Base-by-base conservation (phyloP, 2,888 invertebrate species). In the Cetonia aurata region DNA sequence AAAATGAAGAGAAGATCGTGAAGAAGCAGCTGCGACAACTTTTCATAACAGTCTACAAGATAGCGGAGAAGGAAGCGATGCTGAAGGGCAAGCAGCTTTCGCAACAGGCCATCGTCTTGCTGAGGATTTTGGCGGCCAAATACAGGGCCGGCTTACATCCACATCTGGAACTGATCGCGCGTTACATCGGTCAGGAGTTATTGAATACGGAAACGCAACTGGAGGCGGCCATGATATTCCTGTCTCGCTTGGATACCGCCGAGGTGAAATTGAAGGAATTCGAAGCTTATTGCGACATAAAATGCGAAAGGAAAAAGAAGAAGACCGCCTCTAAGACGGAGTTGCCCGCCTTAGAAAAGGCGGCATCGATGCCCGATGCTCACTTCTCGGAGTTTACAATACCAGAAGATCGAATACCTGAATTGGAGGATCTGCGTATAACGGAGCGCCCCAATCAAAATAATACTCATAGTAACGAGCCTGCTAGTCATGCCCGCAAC, bases 191-290 rank as follows among this genome's bases (percentile, higher is more conserved):
- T 0, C 79, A 78, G 72, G 75, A 77, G 31, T 67, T 79, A 37
- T 67, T 81, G 9, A 67, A 72, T 12, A 76, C 74, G 6, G 75
- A 77, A 60, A 73, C 77, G 4, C 80, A 80, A 72, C 70, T 81
- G 17, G 81, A 81, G 78, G 80, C 79, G 60, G 79, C 80, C 3
- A 77, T 80, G 77, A 78, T 79, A 57, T 80, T 78, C 73, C 72
- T 80, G 57, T 78, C 79, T 10, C 73, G 79, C 33, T 72, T 80
- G 71, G 78, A 79, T 44, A 77, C 80, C 4, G 74, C 77, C n/a
- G 76, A 79, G 33, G 77, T 79, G 15, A 75, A 79, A 57, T 68
- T 78, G 50, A 73, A 74, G 41, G 78, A 80, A 67, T 79, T 80
- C 70, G 79, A 80, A 72, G 75, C 76, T 31, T 80, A 80, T 50